phyloP scores from a whole-genome alignment of 2,888 invertebrate genomes.

The Apodemia hepburni region DNA sequence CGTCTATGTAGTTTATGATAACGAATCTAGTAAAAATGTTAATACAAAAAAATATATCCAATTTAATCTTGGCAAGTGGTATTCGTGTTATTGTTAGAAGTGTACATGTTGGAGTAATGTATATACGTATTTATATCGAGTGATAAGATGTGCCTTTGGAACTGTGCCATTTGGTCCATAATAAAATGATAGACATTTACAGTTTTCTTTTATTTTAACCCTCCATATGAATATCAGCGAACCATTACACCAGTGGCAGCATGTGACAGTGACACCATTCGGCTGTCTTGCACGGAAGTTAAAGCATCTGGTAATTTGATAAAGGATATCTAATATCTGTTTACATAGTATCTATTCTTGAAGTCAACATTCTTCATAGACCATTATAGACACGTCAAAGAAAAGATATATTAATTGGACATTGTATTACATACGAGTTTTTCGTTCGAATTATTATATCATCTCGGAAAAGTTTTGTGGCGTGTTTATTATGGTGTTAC shows the following conservation, averaged over 20 bases:
- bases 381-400: not conserved
- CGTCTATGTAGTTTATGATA: too few relatives aligned
- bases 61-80: not conserved
- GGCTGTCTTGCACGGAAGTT: not conserved
- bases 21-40: not conserved
- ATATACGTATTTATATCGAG: constrained; percentile 39
- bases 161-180: constrained; percentile 68
- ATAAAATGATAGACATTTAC: constrained; percentile 49
- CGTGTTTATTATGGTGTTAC: not conserved
- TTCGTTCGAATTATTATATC: constrained; percentile 1
- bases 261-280: not conserved
- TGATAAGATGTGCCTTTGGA: constrained; percentile 60
- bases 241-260: not conserved
- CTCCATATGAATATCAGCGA: too few relatives aligned
- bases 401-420: not conserved
- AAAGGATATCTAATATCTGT: not conserved
- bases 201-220: constrained; percentile 26
- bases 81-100: not conserved
- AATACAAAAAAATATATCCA: not conserved
- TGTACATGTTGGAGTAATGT: constrained; percentile 28
- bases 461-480: not conserved
- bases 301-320: not conserved
- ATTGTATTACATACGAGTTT: not conserved
- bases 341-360: not conserved
- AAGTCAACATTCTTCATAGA: not conserved